phyloP scores from a whole-genome alignment of 1,140 invertebrate genomes.

The Aphis craccivora region DNA sequence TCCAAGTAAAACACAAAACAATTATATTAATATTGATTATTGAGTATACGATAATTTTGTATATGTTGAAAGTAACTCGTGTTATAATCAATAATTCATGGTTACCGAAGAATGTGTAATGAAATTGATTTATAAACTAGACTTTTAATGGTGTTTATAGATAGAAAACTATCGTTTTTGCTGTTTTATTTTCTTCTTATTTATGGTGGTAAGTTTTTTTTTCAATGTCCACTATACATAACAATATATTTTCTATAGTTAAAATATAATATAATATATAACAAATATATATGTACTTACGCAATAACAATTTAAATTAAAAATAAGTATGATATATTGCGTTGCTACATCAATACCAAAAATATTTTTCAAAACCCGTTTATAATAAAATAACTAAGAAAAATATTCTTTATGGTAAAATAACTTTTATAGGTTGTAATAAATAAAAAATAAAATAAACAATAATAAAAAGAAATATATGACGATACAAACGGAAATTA shows the following conservation, averaged over 20 bases:
- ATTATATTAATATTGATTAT: neutral
- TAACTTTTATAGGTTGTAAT: neutral
- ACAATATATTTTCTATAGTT: neutral
- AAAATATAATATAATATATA: too few relatives aligned
- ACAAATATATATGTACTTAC: neutral
- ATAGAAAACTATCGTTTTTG: neutral
- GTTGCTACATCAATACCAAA: neutral
- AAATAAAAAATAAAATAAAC: neutral
- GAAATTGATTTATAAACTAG: neutral
- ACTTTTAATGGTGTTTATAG: neutral
- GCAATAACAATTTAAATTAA: neutral
- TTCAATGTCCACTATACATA: neutral
- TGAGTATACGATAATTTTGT: neutral
- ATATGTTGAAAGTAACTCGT: too few relatives aligned
- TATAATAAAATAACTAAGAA: neutral
- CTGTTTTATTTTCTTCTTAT: neutral
- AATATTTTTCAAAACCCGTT: neutral
- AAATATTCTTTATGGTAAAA: neutral
- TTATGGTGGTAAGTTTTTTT: neutral
- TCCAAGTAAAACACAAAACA: neutral
- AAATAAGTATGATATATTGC: too few relatives aligned
- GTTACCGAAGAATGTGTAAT: neutral
- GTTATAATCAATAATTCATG: neutral
- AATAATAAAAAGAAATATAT: too few relatives aligned
- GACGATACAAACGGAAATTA: too few relatives aligned